Conservation (phyloP, 2,113 vertebrate genomes). For the Struthidea cinerea region DNA sequence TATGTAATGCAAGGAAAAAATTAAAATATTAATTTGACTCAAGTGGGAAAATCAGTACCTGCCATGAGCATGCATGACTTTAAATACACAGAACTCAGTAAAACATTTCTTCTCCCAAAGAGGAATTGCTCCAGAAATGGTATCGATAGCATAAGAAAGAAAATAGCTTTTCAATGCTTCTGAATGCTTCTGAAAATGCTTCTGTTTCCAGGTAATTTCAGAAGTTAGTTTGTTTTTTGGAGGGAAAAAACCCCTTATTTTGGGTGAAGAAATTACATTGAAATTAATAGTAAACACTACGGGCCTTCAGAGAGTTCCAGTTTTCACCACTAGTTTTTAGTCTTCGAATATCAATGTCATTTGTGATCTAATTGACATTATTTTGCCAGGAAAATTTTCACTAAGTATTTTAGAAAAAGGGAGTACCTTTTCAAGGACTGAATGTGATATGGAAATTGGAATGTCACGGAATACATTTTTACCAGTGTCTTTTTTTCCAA, state of each 20-base stretch:
- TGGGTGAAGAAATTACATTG: background rate
- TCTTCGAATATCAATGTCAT: background rate
- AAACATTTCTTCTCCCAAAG: background rate
- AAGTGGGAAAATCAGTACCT: background rate
- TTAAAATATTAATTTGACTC: background rate
- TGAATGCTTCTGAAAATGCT: background rate
- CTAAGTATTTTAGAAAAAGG: background rate
- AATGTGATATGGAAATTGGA: background rate
- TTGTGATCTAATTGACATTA: background rate
- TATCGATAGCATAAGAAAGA: background rate
- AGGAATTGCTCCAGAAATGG: background rate
- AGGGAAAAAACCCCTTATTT: background rate
- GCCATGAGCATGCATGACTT: background rate
- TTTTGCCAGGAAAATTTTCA: conserved; percentile 11
- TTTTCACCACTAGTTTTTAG: background rate
- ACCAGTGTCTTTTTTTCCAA: background rate
- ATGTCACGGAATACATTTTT: background rate
- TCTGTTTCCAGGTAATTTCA: background rate
- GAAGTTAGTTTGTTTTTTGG: background rate
- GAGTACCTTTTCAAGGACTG: background rate
- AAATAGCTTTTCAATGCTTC: background rate
- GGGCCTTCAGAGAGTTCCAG: background rate
- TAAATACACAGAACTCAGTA: background rate
- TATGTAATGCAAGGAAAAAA: background rate
- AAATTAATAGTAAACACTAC: background rate